Percentiles rank a stretch among this genome's conserved stretches.
Evolutionary conservation across 2,797 vertebrate genomes (phyloP).

Genomic region (Benthosema pterotum): DNA sequence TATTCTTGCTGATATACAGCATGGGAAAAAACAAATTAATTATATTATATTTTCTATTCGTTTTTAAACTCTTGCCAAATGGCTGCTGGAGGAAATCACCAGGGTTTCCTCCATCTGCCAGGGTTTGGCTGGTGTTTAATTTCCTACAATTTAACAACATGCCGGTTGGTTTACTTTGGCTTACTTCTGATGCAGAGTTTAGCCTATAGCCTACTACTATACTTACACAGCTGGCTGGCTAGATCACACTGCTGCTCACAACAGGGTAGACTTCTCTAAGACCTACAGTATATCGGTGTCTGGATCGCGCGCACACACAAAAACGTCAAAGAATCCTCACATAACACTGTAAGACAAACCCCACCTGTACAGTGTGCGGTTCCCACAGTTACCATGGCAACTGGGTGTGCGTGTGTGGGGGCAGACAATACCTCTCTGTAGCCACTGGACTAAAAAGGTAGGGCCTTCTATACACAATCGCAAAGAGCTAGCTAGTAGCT

Average conservation of each 20-base stretch:
- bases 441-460: constrained; percentile 26
- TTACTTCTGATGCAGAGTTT: background rate
- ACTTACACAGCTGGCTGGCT: background rate
- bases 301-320: no score
- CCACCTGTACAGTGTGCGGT: constrained; percentile 37
- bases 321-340: constrained; percentile 1
- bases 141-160: no score
- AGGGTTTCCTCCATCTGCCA: no score
- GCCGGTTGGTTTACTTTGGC: no score
- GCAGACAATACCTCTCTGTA: constrained; percentile 50
- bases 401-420: no score
- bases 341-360: constrained; percentile 8
- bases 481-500: no score
- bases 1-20: no score
- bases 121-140: no score
- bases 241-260: constrained; percentile 1
- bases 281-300: background rate
- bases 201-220: background rate
- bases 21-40: no score
- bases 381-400: constrained; percentile 65
- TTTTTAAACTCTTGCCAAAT: no score
- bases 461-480: background rate
- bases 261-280: constrained; percentile 4
- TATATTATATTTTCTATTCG: no score
- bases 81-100: no score